Conservation (phyloP, 2,888 invertebrate species). For the Sceliomorpha sp. region DNA sequence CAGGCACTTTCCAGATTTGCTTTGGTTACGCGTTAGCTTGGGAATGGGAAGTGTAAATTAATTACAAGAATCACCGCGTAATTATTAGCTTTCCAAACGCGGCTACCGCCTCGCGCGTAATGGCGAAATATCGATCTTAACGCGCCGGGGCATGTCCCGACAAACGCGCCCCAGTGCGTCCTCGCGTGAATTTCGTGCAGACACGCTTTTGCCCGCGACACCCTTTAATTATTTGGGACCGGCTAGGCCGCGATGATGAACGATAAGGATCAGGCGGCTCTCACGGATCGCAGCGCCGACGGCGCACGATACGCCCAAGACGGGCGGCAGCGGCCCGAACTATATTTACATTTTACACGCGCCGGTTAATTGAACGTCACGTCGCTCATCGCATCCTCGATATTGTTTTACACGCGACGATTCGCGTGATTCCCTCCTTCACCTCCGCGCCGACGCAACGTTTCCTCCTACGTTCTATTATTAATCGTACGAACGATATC, state of each 20-base stretch:
- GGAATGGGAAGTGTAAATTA: too few relatives aligned
- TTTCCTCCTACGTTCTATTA: too few relatives aligned
- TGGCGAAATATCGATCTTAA: slow-evolving; percentile 35
- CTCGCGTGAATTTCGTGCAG: slow-evolving; percentile 32
- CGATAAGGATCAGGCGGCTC: slow-evolving; percentile 25
- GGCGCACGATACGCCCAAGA: slow-evolving; percentile 24
- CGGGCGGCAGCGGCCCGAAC: slow-evolving; percentile 30
- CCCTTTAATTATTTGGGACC: slow-evolving; percentile 45
- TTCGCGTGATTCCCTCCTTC: slow-evolving; percentile 36
- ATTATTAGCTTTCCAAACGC: too few relatives aligned
- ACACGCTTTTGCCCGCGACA: slow-evolving; percentile 31
- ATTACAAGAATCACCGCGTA: too few relatives aligned
- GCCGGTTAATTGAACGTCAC: slow-evolving; percentile 50
- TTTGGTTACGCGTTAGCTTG: too few relatives aligned
- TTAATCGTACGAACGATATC: too few relatives aligned
- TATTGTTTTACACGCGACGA: slow-evolving; percentile 40
- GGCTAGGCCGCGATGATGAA: slow-evolving; percentile 40
- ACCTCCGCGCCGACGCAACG: too few relatives aligned
- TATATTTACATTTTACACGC: slow-evolving; percentile 52
- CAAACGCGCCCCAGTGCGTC: slow-evolving; percentile 35
- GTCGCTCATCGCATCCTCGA: slow-evolving; percentile 45
- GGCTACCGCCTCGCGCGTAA: too few relatives aligned
- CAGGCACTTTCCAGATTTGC: too few relatives aligned
- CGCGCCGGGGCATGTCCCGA: slow-evolving; percentile 10
- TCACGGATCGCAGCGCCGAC: background rate